Evolutionary conservation across 2,113 vertebrate genomes (phyloP).

Genomic region (Sterna hirundo): DNA sequence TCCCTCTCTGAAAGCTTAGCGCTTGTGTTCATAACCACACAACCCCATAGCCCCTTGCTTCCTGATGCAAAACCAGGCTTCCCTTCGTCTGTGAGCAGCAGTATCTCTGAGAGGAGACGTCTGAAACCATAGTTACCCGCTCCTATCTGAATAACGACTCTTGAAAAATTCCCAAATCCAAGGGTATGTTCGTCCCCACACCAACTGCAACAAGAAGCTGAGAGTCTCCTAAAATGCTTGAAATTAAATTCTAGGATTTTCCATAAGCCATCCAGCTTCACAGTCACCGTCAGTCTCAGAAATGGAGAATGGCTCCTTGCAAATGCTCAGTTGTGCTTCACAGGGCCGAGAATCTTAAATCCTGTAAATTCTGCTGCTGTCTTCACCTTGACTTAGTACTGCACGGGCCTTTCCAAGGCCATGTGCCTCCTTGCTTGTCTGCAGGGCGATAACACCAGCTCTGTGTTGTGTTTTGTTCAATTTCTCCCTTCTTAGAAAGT

Average conservation of each 20-base stretch:
- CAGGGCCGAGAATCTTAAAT: background rate
- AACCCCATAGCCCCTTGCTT: background rate
- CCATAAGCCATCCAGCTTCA: background rate
- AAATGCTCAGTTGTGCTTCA: background rate
- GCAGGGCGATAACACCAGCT: background rate
- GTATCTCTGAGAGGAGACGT: background rate
- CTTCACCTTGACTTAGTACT: constrained; percentile 5
- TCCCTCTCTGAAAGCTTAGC: background rate
- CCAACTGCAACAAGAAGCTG: background rate
- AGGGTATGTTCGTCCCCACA: background rate
- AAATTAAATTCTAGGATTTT: background rate
- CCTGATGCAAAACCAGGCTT: background rate
- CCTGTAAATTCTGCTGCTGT: background rate
- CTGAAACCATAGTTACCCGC: constrained; percentile 16
- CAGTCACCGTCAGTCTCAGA: background rate
- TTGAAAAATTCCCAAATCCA: background rate
- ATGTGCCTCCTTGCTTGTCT: background rate
- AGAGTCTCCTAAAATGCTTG: background rate
- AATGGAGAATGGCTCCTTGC: background rate
- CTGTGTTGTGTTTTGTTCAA: background rate
- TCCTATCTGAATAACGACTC: background rate
- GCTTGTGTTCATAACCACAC: background rate
- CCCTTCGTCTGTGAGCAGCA: background rate
- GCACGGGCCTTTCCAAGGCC: background rate
- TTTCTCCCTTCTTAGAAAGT: constrained; percentile 58